Percentiles rank a stretch among this genome's conserved stretches.
Evolutionary conservation across 2,797 vertebrate species (phyloP).

Genomic region (Phrynocephalus guinanensis): DNA sequence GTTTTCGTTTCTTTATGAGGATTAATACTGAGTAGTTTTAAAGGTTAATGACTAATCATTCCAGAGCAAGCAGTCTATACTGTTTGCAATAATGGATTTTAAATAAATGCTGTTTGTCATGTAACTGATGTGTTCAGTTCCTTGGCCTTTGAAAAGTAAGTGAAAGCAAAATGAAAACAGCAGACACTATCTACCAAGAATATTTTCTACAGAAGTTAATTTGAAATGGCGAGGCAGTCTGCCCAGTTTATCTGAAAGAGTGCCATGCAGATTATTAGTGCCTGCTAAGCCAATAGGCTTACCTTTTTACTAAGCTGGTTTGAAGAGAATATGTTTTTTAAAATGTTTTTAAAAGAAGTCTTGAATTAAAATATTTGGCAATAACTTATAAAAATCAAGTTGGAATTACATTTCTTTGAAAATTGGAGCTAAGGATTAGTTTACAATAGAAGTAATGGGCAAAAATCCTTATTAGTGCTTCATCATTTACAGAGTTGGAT

Average conservation of each 20-base stretch:
- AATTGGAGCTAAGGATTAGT: not conserved
- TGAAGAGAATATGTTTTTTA: not conserved
- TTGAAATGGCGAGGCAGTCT: constrained; percentile 1
- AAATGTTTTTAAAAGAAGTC: not conserved
- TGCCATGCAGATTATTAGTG: not conserved
- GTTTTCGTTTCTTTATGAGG: not conserved
- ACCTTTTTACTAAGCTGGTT: not conserved
- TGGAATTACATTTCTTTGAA: not conserved
- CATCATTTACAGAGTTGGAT: constrained; percentile 26
- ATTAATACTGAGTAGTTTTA: constrained; percentile 2
- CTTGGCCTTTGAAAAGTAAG: constrained; percentile 24
- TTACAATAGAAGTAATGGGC: not conserved
- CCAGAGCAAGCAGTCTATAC: not conserved
- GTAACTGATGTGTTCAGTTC: constrained; percentile 6
- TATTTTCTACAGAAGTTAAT: constrained; percentile 1
- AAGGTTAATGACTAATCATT: constrained; percentile 8
- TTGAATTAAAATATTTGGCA: not conserved
- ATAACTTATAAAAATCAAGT: not conserved
- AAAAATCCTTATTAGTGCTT: constrained; percentile 22
- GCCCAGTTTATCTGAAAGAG: constrained; percentile 4
- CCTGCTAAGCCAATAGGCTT: not conserved
- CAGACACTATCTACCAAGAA: not conserved
- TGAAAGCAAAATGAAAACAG: constrained; percentile 36
- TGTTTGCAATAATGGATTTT: not conserved
- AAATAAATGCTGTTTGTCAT: constrained; percentile 14